Percentiles rank a stretch among this genome's conserved stretches.
These are phyloP conservation scores for Cephus pulcher DNA, from an alignment of 2,888 invertebrate genomes.

Conservation along the genomic window DNA sequence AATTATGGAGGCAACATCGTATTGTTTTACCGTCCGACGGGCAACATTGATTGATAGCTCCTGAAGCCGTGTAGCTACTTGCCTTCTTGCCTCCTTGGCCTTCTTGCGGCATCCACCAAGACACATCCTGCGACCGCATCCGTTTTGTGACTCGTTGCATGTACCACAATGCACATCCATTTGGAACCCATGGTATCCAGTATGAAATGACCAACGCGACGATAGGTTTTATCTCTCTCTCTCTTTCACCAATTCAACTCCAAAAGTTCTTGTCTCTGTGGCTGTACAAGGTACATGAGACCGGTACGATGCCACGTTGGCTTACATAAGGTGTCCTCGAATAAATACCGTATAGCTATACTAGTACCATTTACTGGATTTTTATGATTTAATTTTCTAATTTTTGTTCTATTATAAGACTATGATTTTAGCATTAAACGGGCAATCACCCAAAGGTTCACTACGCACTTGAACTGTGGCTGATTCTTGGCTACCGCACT, in stretches of 20 bases:
- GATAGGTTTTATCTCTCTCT: constrained; percentile 13
- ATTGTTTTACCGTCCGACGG: constrained; percentile 65
- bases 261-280: constrained; percentile 46
- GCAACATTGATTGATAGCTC: constrained; percentile 65
- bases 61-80: constrained; percentile 52
- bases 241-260: constrained; percentile 27
- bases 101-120: constrained; percentile 32
- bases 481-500: neutral
- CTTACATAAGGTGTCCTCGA: neutral
- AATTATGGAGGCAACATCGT: constrained; percentile 66
- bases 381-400: neutral
- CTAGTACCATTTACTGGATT: neutral
- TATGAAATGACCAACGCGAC: constrained; percentile 42
- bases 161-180: constrained; percentile 34
- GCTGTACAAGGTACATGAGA: neutral
- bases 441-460: neutral
- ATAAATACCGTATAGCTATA: neutral
- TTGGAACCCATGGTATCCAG: constrained; percentile 32
- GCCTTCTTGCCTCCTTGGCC: constrained; percentile 51
- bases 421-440: neutral
- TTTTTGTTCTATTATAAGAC: too few relatives aligned
- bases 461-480: neutral
- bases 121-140: constrained; percentile 27
- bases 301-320: neutral
- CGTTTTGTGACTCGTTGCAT: constrained; percentile 25